Conservation (phyloP, 2,888 invertebrate genomes). For the Lucinisca nassula region DNA sequence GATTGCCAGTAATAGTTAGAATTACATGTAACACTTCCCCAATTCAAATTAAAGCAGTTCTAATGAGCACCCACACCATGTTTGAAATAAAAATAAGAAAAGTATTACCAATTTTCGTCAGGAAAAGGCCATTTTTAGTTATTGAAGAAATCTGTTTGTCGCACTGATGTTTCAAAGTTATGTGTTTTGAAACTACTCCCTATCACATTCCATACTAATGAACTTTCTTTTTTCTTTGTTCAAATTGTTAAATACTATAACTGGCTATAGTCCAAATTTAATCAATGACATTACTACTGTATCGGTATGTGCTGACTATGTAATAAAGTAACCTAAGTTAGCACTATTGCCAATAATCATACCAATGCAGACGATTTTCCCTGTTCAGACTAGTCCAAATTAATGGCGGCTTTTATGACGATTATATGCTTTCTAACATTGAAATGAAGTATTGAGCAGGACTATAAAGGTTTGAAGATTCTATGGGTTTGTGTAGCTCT, state of each 20-base stretch:
- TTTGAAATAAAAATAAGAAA: too few species aligned
- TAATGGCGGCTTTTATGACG: slow-evolving; percentile 54
- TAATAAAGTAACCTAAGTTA: neutral
- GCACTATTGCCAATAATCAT: neutral
- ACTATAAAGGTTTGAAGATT: neutral
- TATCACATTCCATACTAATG: too few species aligned
- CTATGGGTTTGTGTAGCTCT: neutral
- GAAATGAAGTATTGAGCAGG: neutral
- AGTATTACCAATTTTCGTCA: too few species aligned
- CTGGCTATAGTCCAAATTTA: slow-evolving; percentile 62
- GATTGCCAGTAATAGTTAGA: too few species aligned
- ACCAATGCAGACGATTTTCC: slow-evolving; percentile 64
- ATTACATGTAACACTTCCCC: too few species aligned
- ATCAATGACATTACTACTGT: slow-evolving; percentile 60
- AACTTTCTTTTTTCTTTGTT: neutral
- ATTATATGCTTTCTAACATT: neutral
- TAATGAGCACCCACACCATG: too few species aligned
- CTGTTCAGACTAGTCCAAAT: slow-evolving; percentile 57
- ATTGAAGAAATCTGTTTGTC: too few species aligned
- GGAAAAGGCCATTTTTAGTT: too few species aligned
- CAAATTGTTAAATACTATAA: neutral
- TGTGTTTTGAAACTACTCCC: too few species aligned
- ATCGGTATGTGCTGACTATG: slow-evolving; percentile 70
- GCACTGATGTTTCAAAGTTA: too few species aligned
- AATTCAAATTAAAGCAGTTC: too few species aligned